A percentile compares a stretch with the other conserved stretches of the same genome.
phyloP scores from a whole-genome alignment of 2,797 vertebrate genomes.

The Mus caroli region DNA sequence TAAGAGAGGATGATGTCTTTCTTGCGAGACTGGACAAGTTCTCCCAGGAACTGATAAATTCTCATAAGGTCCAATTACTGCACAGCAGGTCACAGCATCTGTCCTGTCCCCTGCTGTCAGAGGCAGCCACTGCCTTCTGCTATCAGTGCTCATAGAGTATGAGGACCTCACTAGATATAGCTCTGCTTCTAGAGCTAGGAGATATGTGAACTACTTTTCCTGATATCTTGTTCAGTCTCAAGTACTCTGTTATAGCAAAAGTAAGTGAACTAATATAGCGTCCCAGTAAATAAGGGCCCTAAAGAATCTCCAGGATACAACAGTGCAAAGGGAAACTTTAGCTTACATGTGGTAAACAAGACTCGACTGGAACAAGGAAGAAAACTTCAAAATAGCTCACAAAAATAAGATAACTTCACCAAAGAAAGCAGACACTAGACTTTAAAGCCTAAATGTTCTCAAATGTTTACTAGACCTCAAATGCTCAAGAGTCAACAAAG shows the following conservation, averaged over 20 bases:
- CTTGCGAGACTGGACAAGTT: not conserved
- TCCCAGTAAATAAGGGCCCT: not conserved
- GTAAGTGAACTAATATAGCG: not conserved
- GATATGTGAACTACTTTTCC: not conserved
- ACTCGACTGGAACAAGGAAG: not conserved
- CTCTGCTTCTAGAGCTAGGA: not conserved
- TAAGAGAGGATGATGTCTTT: not conserved
- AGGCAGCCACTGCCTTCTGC: not conserved
- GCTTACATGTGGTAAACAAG: not conserved
- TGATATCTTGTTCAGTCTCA: not conserved
- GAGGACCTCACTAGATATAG: not conserved
- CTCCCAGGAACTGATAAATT: not conserved
- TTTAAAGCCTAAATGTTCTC: not conserved
- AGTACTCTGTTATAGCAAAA: not conserved
- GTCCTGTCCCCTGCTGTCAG: not conserved
- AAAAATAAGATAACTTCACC: not conserved
- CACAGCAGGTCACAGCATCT: not conserved
- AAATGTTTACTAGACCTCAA: not conserved
- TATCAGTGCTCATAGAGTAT: not conserved
- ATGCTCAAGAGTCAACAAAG: not conserved
- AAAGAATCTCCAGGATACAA: not conserved
- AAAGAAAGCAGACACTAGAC: not conserved
- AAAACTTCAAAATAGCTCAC: not conserved
- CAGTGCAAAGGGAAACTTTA: not conserved
- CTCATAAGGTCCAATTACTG: not conserved